A percentile compares a stretch with the other conserved stretches of the same genome.
Conservation (phyloP, 2,888 invertebrate genomes). For the Agrilus biguttatus region DNA sequence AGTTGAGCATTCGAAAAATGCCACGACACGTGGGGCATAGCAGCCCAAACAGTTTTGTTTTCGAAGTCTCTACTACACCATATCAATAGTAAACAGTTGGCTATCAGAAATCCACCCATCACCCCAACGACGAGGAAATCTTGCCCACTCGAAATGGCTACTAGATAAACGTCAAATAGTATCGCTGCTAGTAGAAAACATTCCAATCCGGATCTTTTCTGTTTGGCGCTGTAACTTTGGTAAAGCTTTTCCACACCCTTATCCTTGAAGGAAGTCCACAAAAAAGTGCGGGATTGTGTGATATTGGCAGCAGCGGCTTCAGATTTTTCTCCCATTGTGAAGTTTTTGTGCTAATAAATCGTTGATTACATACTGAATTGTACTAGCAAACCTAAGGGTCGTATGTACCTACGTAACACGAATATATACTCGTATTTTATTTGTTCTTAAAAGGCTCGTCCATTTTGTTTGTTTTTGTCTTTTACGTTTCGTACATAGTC, state of each 20-base stretch:
- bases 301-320: constrained; percentile 20
- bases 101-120: constrained; percentile 26
- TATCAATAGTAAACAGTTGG: constrained; percentile 27
- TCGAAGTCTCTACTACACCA: constrained; percentile 25
- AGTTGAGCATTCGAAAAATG: constrained; percentile 47
- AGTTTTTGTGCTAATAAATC: no score
- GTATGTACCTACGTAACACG: no score
- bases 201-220: constrained; percentile 53
- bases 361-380: no score
- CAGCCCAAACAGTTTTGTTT: constrained; percentile 34
- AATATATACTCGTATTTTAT: no score
- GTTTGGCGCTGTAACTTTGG: constrained; percentile 56
- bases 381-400: no score
- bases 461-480: no score
- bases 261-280: constrained; percentile 40
- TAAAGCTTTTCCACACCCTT: constrained; percentile 53
- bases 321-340: constrained; percentile 21
- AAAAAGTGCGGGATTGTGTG: constrained; percentile 17
- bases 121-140: constrained; percentile 24
- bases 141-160: constrained; percentile 39
- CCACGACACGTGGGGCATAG: constrained; percentile 52
- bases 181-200: constrained; percentile 53
- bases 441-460: no score
- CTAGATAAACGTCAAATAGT: constrained; percentile 48
- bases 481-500: no score